Evolutionary conservation across 2,888 invertebrate genomes (phyloP), one percentile per base, ranked within the genome.

Genomic region (Cephus runcator): DNA sequence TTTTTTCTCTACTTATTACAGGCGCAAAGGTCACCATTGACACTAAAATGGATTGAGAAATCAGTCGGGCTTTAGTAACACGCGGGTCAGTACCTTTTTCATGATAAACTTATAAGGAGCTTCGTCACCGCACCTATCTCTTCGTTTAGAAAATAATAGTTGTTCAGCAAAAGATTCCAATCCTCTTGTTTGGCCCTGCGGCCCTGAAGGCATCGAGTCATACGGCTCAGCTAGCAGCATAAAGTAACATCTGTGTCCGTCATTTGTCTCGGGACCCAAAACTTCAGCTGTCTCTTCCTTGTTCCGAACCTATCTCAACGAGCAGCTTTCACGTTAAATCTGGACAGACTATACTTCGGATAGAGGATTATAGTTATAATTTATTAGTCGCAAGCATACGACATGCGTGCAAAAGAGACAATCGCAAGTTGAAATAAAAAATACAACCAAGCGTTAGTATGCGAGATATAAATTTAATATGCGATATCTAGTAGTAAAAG

Each of bases 241-340:
- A 74, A 36, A 34, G 74, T 31, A 35, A 36, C 74, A 74, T 74
- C 74, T 74, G 74, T 74, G 35, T 73, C 30, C 12, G 36, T 73
- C 75, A 34, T 36, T 69, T 69, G 33, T 71, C 71, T 69, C 69
- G 23, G 75, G 36, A 71, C 69, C 74, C 69, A 34, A 75, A 30
- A 36, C 31, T 56, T 36, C 71, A 71, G 76, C 36, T 76, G 36
- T 30, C 40, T 15, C 40, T 76, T 76, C 76, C 6, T 31, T 35
- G 35, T 69, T 31, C 40, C 33, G n/a, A 73, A 76, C 73, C 40
- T 76, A 76, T 76, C 73, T 36, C 71, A 34, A 71, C 56, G 15
- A 56, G 56, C 56, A 56, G 23, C 56, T 56, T 56, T 23, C 1
- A 23, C 9, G 56, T 56, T 6, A 56, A 56, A 23, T 56, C 56